Base-by-base conservation (phyloP, 2,113 vertebrate genomes). In the Oreochromis aureus region DNA sequence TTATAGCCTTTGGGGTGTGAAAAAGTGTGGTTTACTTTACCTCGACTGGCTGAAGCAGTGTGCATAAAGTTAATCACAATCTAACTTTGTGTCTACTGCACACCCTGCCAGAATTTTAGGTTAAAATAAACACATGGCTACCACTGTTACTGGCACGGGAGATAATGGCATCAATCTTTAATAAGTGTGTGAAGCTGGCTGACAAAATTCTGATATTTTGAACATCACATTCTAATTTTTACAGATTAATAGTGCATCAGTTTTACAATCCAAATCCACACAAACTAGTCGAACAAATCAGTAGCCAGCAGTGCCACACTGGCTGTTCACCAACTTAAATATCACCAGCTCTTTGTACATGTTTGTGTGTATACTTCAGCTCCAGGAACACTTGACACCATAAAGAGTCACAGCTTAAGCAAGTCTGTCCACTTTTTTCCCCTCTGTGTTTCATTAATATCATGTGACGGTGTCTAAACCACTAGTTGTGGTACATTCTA, bases 1-100 rank as follows among this genome's bases (percentile, higher is more conserved):
- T 96, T 97, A 95, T 92, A 95, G 95, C 94, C 86, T 89, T 94
- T 87, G 79, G 86, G 86, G 87, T 93, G 92, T 86, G 88, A 93
- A 88, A 86, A 80, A 44, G 41, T 90, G 81, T 80, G 90, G 66
- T 88, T 87, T 66, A 85, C 48, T 86, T 63, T 69, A 85, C 24
- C 41, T 69, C 69, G 36, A 85, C 81, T 41, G 61, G 53, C 80
- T 90, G 86, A 16, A 73, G 83, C 41, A 73, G 48, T 2, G 10
- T 78, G 48, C 80, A 83, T 80, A 59, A 59, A 80, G 71, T 80
- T 53, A 78, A 53, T 53, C 34, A 63, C 53, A 30, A 39, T 55
- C 12, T 54, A 46, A 73, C 46, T 51, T 30, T 30, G 48, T 4
- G 22, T 24, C 24, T 1, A 51, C 41, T 84, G 36, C 48, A 56